Base-by-base conservation (phyloP, 1,140 invertebrate genomes). In the Anoplolepis gracilipes region DNA sequence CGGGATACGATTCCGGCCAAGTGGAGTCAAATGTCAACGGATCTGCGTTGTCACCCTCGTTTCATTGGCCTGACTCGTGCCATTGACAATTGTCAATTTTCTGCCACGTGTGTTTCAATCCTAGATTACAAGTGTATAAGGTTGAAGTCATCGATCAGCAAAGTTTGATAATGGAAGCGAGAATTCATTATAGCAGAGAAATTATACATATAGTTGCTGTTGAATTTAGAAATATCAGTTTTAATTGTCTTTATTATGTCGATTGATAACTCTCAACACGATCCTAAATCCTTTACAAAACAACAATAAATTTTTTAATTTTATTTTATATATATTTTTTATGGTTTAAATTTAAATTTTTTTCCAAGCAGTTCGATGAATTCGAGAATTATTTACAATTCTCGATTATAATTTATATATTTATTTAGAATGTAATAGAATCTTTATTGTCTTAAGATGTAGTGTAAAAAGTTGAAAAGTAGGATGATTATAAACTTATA, bases 11-110 rank as follows among this genome's bases (percentile, higher is more conserved):
- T 87, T 67, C 73, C 85, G 22, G 70, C 42, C 59, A 85, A 89
- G 76, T 87, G 62, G 89, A 93, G 93, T 94, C 93, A 93, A 94
- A 92, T 93, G 93, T 93, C 92, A 88, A 85, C 91, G 87, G 89
- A 90, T 92, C 89, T 89, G 88, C 90, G 86, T 85, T 81, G 86
- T 91, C 92, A 92, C 92, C 90, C 92, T 87, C 67, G 33, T 49
- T 28, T n/a, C 39, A n/a, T 33, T 28, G 30, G 46, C 61, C 57
- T 65, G 61, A 57, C 81, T 84, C 81, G 57, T 84, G 81, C 72
- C 81, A 25, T 30, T 64, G 33, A 62, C 72, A 19, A 77, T 61
- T 25, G 8, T 49, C 25, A 57, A 84, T 79, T 46, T 25, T 59
- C 78, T 30, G 87, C 55, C 87, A 89, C 87, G 87, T 88, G 87